A percentile compares a stretch with the other conserved stretches of the same genome.
These are phyloP conservation scores for Hemaris fuciformis DNA, from an alignment of 2,888 invertebrate genomes.

Conservation along the genomic window DNA sequence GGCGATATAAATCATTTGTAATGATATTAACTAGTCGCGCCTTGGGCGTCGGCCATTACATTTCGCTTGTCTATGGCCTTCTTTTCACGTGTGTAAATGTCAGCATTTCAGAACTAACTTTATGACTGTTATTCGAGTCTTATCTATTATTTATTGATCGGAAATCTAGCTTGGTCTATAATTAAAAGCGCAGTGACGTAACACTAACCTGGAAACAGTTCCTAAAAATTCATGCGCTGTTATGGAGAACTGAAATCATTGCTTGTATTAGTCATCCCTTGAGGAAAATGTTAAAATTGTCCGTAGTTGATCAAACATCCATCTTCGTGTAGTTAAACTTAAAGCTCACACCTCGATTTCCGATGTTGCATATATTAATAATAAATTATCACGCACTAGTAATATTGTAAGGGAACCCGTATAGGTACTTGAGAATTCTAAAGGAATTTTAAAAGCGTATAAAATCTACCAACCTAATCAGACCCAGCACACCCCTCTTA, in stretches of 20 bases:
- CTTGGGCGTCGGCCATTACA: conserved; percentile 28
- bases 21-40: conserved; percentile 24
- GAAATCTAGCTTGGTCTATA: background rate
- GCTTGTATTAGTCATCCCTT: background rate
- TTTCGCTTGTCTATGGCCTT: conserved; percentile 36
- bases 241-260: background rate
- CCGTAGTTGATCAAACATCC: background rate
- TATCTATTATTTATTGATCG: conserved; percentile 6
- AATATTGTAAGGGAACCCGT: no score
- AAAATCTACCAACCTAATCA: no score
- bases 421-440: background rate
- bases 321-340: no score
- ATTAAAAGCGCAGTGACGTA: background rate
- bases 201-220: background rate
- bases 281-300: background rate
- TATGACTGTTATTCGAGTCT: conserved; percentile 4
- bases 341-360: no score
- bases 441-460: background rate
- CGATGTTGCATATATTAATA: background rate
- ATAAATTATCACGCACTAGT: background rate
- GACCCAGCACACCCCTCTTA: no score
- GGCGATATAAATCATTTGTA: conserved; percentile 19
- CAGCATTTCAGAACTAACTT: background rate
- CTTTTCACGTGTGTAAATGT: conserved; percentile 21
- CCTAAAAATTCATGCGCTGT: background rate